Percentiles rank a stretch among this genome's conserved stretches.
These are phyloP conservation scores for Megaleporinus macrocephalus DNA, from an alignment of 2,113 vertebrate genomes.

Conservation along the genomic window DNA sequence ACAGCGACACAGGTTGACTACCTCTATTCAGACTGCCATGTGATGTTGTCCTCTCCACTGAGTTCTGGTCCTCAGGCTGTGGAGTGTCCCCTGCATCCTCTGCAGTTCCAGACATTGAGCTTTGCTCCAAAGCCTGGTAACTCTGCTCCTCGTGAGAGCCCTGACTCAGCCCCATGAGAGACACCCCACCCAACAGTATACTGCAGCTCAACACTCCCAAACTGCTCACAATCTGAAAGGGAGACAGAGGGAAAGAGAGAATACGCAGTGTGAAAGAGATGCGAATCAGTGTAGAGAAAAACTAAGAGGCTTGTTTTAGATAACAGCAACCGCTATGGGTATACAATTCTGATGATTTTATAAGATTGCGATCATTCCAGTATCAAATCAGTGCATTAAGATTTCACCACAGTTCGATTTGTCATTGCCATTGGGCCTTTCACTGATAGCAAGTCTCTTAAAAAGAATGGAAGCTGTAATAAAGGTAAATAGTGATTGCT, in stretches of 20 bases:
- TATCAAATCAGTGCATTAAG: no score
- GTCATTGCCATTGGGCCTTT: no score
- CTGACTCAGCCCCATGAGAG: slow-evolving; percentile 92
- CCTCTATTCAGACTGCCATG: slow-evolving; percentile 67
- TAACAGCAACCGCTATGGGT: no score
- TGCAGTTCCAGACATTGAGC: slow-evolving; percentile 67
- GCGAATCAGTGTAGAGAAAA: neutral
- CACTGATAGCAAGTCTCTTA: no score
- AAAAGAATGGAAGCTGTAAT: no score
- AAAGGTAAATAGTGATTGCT: no score
- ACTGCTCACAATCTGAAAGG: slow-evolving; percentile 85
- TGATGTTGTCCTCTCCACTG: slow-evolving; percentile 5
- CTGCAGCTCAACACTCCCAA: slow-evolving; percentile 84
- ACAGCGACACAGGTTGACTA: slow-evolving; percentile 61
- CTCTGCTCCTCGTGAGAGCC: slow-evolving; percentile 75
- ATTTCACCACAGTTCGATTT: no score
- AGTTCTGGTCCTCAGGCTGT: slow-evolving; percentile 64
- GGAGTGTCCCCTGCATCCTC: slow-evolving; percentile 70
- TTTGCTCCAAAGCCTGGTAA: slow-evolving; percentile 85
- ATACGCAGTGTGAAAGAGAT: neutral
- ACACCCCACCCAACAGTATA: slow-evolving; percentile 83
- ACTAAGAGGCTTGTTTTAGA: no score
- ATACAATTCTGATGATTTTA: no score
- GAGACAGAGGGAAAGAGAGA: neutral
- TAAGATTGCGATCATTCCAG: no score